Base-by-base conservation (phyloP, 2,113 vertebrate species). In the Pitta sordida region DNA sequence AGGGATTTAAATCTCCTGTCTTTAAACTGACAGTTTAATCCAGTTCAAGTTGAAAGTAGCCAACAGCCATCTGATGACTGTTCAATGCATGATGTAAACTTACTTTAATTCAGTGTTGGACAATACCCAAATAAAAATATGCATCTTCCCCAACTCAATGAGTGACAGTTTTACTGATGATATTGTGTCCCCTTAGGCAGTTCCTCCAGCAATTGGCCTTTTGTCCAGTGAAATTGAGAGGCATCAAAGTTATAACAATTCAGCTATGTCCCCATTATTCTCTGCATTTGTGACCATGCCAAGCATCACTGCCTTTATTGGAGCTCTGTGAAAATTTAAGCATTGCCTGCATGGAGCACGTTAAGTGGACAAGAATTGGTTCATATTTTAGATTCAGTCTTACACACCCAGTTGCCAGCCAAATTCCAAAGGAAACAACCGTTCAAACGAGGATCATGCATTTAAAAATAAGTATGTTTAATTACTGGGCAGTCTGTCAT, bases 81-180 rank as follows among this genome's bases (percentile, higher is more conserved):
- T 29, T 78, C 27, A 89, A 34, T 46, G 15, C 58, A 64, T 62
- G 75, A 39, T 63, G 10, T 76, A 84, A 91, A 94, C 95, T 86
- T 68, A 76, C 51, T 74, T 90, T 80, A 83, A 93, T 86, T 95
- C 64, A 67, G 15, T 70, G 16, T 83, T 95, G 88, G 86, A 94
- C 34, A 86, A 69, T 51, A 70, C 27, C 55, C 75, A 94, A 93
- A 91, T 51, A 83, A 90, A 93, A 88, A 88, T 51, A 88, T 39
- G 43, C 12, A 34, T 84, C 48, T 86, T 90, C 11, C 23, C 48
- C 30, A 75, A 17, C 8, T 64, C 11, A 5, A 3, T 39, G 63
- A 83, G 34, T 2, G 22, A 82, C 73, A 84, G 9, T 55, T 84
- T 70, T 63, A 67, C 30, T 83, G 64, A 53, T 55, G 30, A 27